Evolutionary conservation across 2,797 vertebrate genomes (phyloP), one percentile per base, ranked within the genome.

Genomic region (Takifugu rubripes): DNA sequence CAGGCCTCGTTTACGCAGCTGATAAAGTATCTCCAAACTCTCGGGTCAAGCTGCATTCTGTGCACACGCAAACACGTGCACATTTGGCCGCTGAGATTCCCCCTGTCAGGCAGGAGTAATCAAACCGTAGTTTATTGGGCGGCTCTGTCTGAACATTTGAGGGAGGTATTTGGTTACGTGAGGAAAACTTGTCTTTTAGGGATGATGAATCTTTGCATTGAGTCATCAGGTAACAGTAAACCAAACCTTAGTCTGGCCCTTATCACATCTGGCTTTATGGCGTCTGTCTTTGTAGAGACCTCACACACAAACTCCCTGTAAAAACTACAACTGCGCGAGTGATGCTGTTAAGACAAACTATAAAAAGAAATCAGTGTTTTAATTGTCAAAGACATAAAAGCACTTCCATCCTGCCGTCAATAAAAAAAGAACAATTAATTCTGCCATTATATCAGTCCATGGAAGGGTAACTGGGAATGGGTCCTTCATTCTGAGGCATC

Each of bases 1-100:
- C 44, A 21, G 44, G 6, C 44, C n/a, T 46, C n/a, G 16, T 46
- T 46, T 48, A 21, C 9, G 10, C 8, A 46, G 17, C 55, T 66
- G 54, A 77, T 71, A 75, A 56, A 59, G 54, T 70, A 68, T 79
- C 50, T 67, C 40, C 33, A 62, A 50, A 64, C 49, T 29, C 50
- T 58, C 33, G 26, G 43, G 58, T 67, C 26, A 63, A 60, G 46
- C 72, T 82, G 52, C 45, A 54, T 60, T 77, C 54, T 59, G 51
- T 56, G 55, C 65, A 68, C 77, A 73, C 68, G 33, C 33, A 1
- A 36, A 26, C 67, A 42, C 21, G 36, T 14, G 51, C 69, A 68
- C 61, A 55, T 67, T 27, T 49, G 25, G 50, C 44, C 5, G 6
- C 55, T 9, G 50, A 25, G 64, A 74, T 40, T 40, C 36, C 12